Evolutionary conservation across 2,113 vertebrate genomes (phyloP).

Genomic region (Ophiodon elongatus): DNA sequence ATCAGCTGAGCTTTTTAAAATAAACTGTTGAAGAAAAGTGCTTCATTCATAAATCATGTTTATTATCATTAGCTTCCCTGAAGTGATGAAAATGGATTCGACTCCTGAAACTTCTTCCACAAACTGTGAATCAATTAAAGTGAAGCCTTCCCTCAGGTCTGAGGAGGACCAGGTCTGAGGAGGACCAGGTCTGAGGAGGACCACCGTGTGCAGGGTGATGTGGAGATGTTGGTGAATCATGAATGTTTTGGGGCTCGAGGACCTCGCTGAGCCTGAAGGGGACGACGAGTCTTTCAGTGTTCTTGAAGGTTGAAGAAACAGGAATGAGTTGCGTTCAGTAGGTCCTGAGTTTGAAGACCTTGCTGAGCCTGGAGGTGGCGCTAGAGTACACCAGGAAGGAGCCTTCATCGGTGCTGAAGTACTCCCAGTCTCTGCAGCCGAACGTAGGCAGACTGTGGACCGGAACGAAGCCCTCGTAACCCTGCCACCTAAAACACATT

Average conservation of each 20-base stretch:
- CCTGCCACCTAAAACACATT: slow-evolving; percentile 92
- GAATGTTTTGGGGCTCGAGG: neutral
- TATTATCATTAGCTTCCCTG: neutral
- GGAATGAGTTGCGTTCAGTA: slow-evolving; percentile 70
- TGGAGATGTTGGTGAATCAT: neutral
- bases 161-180: too few species aligned
- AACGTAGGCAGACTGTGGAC: slow-evolving; percentile 90
- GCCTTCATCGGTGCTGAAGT: slow-evolving; percentile 86
- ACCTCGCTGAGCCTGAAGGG: neutral
- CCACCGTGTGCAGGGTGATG: too few species aligned
- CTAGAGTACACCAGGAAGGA: slow-evolving; percentile 94
- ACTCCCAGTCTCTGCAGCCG: slow-evolving; percentile 94
- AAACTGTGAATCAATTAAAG: too few species aligned
- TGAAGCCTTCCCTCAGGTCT: too few species aligned
- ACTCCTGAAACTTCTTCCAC: too few species aligned
- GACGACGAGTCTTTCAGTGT: neutral
- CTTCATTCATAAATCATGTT: neutral
- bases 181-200: too few species aligned
- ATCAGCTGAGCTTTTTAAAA: neutral
- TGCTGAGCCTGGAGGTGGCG: slow-evolving; percentile 91
- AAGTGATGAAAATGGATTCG: too few species aligned
- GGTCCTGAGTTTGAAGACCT: slow-evolving; percentile 91
- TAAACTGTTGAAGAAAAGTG: neutral
- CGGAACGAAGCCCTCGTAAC: slow-evolving; percentile 92
- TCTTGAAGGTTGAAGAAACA: neutral